Evolutionary conservation across 2,113 vertebrate species (phyloP).

Genomic region (Rhegmatorhina hoffmannsi): DNA sequence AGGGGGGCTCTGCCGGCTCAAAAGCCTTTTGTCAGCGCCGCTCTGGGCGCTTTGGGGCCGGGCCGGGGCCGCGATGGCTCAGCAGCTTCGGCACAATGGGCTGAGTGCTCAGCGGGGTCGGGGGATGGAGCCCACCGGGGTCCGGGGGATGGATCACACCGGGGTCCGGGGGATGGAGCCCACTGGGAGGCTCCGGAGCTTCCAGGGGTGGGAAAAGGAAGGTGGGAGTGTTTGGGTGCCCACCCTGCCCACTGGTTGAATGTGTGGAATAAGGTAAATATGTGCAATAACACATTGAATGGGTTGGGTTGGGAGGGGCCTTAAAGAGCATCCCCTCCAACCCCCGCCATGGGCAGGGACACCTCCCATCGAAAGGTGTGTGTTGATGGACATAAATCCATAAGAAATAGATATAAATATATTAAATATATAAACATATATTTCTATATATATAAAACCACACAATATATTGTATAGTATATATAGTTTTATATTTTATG

Average conservation of each 20-base stretch:
- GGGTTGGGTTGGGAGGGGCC: neutral
- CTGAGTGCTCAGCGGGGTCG: slow-evolving; percentile 10
- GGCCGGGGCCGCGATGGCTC: slow-evolving; percentile 23
- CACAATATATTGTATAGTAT: neutral
- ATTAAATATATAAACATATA: neutral
- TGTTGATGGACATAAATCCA: too few species aligned
- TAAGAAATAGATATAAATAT: neutral
- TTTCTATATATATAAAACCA: neutral
- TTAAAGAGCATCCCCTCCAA: too few species aligned
- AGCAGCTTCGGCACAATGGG: slow-evolving; percentile 40
- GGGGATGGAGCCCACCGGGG: neutral
- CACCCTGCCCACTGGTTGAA: neutral
- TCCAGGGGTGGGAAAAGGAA: rapidly evolving
- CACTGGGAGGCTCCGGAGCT: neutral
- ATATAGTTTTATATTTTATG: neutral
- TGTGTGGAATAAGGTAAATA: rapidly evolving
- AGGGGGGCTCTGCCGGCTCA: neutral
- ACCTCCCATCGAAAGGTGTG: neutral
- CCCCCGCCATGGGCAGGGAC: neutral
- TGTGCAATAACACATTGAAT: rapidly evolving
- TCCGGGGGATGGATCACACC: too few species aligned
- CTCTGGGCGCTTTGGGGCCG: neutral
- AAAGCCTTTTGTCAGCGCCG: slow-evolving; percentile 25
- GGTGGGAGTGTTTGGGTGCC: rapidly evolving
- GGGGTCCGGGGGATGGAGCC: too few species aligned